Percentiles rank a stretch among this genome's conserved stretches.
phyloP scores from a whole-genome alignment of 2,888 invertebrate genomes.

The Heliconius cydno region DNA sequence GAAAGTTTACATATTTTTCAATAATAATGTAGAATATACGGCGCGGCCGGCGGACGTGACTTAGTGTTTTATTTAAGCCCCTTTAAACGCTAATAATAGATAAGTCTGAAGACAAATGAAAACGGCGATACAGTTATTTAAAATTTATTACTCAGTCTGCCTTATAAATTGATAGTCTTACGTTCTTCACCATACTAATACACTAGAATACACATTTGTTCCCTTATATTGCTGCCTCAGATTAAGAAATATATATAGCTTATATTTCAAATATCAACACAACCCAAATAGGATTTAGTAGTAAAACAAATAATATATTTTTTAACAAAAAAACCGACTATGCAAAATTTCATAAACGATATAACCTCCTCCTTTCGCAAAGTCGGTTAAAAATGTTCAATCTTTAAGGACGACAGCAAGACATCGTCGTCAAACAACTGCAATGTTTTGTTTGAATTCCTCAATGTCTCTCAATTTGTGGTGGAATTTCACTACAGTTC shows the following conservation, averaged over 20 bases:
- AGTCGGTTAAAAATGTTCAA: too few species aligned
- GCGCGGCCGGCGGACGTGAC: constrained; percentile 31
- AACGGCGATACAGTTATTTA: not conserved
- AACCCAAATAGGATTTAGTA: not conserved
- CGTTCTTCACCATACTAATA: not conserved
- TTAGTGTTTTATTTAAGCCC: constrained; percentile 29
- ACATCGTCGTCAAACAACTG: not conserved
- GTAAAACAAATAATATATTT: not conserved
- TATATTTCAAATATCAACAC: not conserved
- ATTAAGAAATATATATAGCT: not conserved
- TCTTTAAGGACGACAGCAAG: not conserved
- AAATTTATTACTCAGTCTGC: not conserved
- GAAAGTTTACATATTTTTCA: not conserved
- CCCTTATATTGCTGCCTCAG: not conserved
- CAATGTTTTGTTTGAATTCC: constrained; percentile 4
- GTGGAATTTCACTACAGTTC: not conserved
- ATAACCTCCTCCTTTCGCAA: too few species aligned
- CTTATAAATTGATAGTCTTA: not conserved
- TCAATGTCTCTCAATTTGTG: not conserved
- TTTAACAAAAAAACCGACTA: too few species aligned
- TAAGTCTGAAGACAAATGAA: not conserved
- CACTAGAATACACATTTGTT: not conserved
- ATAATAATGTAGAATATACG: constrained; percentile 36
- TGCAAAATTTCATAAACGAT: too few species aligned
- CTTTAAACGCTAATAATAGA: constrained; percentile 32